Percentiles rank a stretch among this genome's conserved stretches.
phyloP scores from a whole-genome alignment of 2,113 vertebrate species.

The Crotophaga sulcirostris region DNA sequence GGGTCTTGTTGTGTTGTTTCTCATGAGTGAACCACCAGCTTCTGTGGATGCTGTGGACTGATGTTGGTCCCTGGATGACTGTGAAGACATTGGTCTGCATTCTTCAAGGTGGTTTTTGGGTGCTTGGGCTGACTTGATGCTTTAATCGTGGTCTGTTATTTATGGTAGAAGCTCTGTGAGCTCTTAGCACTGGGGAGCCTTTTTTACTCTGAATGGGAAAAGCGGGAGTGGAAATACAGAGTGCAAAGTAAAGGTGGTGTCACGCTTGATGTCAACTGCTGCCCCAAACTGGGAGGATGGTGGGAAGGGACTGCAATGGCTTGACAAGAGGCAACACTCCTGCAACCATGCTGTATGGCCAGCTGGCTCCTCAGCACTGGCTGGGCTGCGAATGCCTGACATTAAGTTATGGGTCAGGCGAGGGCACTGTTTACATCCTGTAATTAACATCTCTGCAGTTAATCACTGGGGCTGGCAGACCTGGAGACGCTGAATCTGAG shows the following conservation, averaged over 20 bases:
- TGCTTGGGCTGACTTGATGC: neutral
- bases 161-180: neutral
- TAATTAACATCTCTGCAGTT: conserved; percentile 15
- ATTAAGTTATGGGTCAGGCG: neutral
- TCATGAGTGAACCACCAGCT: too few species aligned
- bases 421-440: conserved; percentile 29
- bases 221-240: neutral
- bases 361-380: neutral
- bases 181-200: neutral
- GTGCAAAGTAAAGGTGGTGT: neutral
- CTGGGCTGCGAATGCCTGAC: neutral
- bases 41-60: neutral
- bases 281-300: neutral
- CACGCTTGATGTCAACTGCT: rapidly evolving
- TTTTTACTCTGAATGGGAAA: neutral
- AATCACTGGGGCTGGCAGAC: neutral
- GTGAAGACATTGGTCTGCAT: too few species aligned
- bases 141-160: rapidly evolving
- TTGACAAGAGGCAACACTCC: rapidly evolving
- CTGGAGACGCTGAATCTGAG: neutral
- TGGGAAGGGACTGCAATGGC: neutral
- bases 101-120: neutral
- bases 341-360: rapidly evolving
- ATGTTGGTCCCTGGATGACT: too few species aligned
- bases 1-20: too few species aligned